Evolutionary conservation across 2,797 vertebrate species (phyloP).

Genomic region (Muscicapa comitata): DNA sequence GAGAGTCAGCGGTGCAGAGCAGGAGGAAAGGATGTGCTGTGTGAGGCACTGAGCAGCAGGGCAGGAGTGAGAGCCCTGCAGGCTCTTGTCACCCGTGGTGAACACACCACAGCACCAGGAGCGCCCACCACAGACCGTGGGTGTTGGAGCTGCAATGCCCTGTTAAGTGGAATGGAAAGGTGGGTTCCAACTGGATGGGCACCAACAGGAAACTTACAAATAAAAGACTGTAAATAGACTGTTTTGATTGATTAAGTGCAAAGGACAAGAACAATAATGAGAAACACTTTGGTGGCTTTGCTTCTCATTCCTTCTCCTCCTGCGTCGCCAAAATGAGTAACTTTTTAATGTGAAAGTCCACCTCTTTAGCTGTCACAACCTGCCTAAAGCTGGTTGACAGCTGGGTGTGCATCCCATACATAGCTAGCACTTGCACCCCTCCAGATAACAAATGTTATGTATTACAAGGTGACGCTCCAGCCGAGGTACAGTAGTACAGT

Average conservation of each 20-base stretch:
- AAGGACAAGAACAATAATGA: background rate
- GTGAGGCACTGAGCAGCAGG: rapidly evolving
- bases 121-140: background rate
- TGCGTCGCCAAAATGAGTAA: background rate
- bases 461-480: background rate
- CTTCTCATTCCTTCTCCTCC: background rate
- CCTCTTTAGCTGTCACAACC: background rate
- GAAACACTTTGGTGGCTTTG: background rate
- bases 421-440: background rate
- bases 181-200: background rate
- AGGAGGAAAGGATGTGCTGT: background rate
- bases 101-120: background rate
- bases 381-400: background rate
- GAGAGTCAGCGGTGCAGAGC: background rate
- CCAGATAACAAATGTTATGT: rapidly evolving
- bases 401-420: background rate
- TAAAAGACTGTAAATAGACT: background rate
- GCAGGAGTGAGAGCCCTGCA: background rate
- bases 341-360: background rate
- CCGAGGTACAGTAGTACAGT: rapidly evolving
- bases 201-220: background rate
- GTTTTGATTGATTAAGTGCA: background rate
- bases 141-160: rapidly evolving
- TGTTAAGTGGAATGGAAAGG: background rate
- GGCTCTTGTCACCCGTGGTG: background rate